Evolutionary conservation across 2,113 vertebrate species (phyloP).

Genomic region (Gopherus flavomarginatus): DNA sequence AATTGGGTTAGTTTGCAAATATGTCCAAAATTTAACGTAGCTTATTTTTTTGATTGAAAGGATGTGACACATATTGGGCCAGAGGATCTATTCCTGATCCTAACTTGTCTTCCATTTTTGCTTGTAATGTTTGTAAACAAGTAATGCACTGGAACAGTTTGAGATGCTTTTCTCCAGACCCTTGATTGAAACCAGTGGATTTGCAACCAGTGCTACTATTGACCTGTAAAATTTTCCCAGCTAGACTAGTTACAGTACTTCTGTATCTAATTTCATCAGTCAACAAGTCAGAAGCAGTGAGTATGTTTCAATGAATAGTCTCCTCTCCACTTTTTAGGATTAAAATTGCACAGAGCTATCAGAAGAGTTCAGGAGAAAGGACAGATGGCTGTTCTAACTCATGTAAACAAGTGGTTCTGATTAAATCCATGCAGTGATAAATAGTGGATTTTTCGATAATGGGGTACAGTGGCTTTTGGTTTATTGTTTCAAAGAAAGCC

Average conservation of each 20-base stretch:
- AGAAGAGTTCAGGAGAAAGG: not conserved
- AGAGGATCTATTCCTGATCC: not conserved
- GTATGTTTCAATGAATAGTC: not conserved
- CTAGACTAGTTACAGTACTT: not conserved
- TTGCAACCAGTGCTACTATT: not conserved
- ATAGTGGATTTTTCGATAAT: conserved; percentile 10
- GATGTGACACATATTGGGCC: not conserved
- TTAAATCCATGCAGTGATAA: not conserved
- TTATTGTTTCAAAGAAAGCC: conserved; percentile 22
- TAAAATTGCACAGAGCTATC: not conserved
- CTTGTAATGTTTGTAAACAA: not conserved
- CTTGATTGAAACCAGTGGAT: not conserved
- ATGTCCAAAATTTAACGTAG: not conserved
- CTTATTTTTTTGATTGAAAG: not conserved
- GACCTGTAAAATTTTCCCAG: not conserved
- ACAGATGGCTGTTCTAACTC: conserved; percentile 10
- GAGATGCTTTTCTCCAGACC: not conserved
- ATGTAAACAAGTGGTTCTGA: not conserved
- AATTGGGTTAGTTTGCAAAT: not conserved
- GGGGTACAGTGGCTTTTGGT: not conserved
- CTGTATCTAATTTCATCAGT: not conserved
- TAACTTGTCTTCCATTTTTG: not conserved
- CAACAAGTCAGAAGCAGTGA: not conserved
- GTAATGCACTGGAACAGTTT: not conserved
- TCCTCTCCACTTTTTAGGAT: not conserved